These are phyloP conservation scores for Aspidiotus destructor DNA, from an alignment of 2,888 invertebrate genomes.

Conservation along the genomic window DNA sequence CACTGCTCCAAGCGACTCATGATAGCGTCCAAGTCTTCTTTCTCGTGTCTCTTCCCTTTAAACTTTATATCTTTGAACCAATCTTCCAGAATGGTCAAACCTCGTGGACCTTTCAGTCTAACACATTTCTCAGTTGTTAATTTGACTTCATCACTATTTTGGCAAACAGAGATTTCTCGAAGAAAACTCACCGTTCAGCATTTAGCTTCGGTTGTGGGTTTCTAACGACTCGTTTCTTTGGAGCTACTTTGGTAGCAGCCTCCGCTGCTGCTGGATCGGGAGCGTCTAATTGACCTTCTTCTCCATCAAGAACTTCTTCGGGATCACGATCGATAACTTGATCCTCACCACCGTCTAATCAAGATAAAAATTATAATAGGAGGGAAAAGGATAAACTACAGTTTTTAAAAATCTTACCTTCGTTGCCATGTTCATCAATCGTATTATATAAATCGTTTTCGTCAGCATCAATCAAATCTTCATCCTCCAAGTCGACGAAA, in stretches of 20 bases:
- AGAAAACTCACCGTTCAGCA: constrained; percentile 46
- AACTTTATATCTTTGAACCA: constrained; percentile 74
- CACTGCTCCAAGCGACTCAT: constrained; percentile 82
- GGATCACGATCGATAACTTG: background rate
- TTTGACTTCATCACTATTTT: background rate
- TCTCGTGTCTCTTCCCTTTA: constrained; percentile 72
- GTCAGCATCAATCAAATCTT: background rate
- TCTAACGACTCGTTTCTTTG: constrained; percentile 46
- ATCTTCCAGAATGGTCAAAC: constrained; percentile 67
- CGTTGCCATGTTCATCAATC: constrained; percentile 16
- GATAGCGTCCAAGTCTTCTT: constrained; percentile 66
- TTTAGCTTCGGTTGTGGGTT: constrained; percentile 61
- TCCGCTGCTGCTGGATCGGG: background rate
- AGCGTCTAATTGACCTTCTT: too few species aligned
- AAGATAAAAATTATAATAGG: background rate
- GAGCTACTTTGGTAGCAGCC: constrained; percentile 25
- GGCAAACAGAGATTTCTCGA: constrained; percentile 1
- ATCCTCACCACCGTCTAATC: background rate
- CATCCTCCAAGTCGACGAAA: constrained; percentile 13
- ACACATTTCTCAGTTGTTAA: too few species aligned
- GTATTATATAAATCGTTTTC: constrained; percentile 7
- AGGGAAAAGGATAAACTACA: too few species aligned
- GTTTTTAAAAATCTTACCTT: background rate
- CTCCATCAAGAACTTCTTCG: background rate
- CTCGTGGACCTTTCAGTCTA: constrained; percentile 63